Percentiles rank a stretch among this genome's conserved stretches.
Conservation (phyloP, 92 coral and sea anemone species). For the Meandrina meandrites region DNA sequence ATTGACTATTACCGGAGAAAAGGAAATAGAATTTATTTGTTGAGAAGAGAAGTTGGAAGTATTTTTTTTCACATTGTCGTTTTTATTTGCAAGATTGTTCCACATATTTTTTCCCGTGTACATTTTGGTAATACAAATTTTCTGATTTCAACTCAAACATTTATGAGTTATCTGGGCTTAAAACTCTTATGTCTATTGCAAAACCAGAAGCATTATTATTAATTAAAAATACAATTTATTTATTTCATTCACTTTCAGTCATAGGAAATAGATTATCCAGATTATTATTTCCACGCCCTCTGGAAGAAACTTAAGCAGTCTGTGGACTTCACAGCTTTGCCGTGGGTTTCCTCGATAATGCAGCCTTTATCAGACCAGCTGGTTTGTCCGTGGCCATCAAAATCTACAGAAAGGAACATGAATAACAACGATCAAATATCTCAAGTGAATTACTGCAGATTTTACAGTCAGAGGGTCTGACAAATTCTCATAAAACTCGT, state of each 20-base stretch:
- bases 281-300: not conserved
- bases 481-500: too few relatives aligned
- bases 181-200: not conserved
- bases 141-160: too few relatives aligned
- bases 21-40: too few relatives aligned
- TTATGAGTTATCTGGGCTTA: not conserved
- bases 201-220: too few relatives aligned
- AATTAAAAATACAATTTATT: not conserved
- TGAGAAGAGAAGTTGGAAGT: not conserved
- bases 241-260: not conserved
- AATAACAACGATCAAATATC: not conserved
- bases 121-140: too few relatives aligned
- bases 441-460: too few relatives aligned
- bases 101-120: not conserved
- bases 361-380: conserved; percentile 72
- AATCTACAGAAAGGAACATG: conserved; percentile 35
- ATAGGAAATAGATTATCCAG: not conserved
- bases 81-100: not conserved
- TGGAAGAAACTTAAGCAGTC: not conserved
- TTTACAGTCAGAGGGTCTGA: too few relatives aligned
- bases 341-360: conserved; percentile 71
- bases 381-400: conserved; percentile 83
- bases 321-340: conserved; percentile 51
- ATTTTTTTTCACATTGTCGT: not conserved
- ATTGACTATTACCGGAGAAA: too few relatives aligned